phyloP scores from a whole-genome alignment of 2,113 vertebrate genomes.

The Aleadryas rufinucha region DNA sequence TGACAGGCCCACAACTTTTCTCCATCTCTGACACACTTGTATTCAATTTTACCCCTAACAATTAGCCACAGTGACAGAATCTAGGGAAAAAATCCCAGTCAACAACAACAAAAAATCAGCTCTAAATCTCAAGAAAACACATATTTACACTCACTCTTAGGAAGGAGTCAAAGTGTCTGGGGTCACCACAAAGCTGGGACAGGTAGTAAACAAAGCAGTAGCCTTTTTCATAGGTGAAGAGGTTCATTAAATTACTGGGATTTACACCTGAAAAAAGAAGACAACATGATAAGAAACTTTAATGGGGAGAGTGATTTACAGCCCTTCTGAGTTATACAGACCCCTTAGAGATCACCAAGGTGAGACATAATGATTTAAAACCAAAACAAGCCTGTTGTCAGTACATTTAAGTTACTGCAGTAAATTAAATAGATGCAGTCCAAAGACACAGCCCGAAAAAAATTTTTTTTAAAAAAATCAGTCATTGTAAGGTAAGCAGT shows the following conservation, averaged over 20 bases:
- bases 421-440: not conserved
- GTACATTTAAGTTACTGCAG: not conserved
- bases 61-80: not conserved
- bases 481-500: not conserved
- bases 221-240: conserved; percentile 98
- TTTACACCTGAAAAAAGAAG: conserved; percentile 83
- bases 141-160: conserved; percentile 78
- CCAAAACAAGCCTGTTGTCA: not conserved
- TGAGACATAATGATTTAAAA: not conserved
- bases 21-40: not conserved
- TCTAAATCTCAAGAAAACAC: not conserved
- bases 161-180: conserved; percentile 86
- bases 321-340: not conserved
- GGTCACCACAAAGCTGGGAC: conserved; percentile 89
- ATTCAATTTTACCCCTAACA: not conserved
- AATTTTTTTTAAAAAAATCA: not conserved
- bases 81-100: fast-evolving
- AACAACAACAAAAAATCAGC: not conserved
- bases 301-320: not conserved
- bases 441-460: not conserved
- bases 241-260: conserved; percentile 96
- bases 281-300: not conserved
- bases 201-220: conserved; percentile 97
- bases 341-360: not conserved
- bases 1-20: not conserved